A percentile compares a stretch with the other conserved stretches of the same genome.
These are phyloP conservation scores for Gymnothorax reevesii DNA, from an alignment of 2,797 vertebrate genomes.

Conservation along the genomic window DNA sequence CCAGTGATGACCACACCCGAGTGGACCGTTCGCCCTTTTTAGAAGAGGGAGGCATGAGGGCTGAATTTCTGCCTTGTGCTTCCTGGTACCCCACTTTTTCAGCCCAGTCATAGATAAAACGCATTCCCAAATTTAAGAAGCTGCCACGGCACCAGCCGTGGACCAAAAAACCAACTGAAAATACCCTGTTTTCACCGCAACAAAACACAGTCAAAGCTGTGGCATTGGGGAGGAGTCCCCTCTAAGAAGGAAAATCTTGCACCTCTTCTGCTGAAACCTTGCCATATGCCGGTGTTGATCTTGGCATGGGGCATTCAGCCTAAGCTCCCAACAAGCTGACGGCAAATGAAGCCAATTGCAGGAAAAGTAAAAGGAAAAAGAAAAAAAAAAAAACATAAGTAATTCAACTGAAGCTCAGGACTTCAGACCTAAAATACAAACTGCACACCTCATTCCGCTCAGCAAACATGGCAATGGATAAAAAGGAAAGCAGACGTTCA, in stretches of 20 bases:
- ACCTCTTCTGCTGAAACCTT: background rate
- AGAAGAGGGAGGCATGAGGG: background rate
- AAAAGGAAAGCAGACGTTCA: background rate
- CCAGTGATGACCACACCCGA: slow-evolving; percentile 21
- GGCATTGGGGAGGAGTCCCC: background rate
- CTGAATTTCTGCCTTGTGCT: background rate
- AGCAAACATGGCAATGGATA: background rate
- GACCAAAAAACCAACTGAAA: background rate
- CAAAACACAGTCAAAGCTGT: background rate
- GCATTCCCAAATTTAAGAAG: background rate
- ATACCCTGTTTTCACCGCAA: background rate
- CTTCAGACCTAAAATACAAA: background rate
- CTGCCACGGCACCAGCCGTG: background rate
- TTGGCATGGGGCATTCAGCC: background rate
- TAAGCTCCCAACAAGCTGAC: background rate
- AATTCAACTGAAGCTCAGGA: background rate
- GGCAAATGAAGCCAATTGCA: background rate
- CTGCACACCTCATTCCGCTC: background rate
- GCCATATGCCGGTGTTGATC: background rate
- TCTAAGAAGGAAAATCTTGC: background rate
- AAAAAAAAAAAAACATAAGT: background rate
- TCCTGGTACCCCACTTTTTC: background rate
- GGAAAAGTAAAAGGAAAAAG: background rate
- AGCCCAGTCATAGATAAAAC: background rate
- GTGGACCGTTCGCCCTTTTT: background rate